Evolutionary conservation across 2,888 invertebrate species (phyloP), one percentile per base, ranked within the genome.

Genomic region (Tenthredo livida): DNA sequence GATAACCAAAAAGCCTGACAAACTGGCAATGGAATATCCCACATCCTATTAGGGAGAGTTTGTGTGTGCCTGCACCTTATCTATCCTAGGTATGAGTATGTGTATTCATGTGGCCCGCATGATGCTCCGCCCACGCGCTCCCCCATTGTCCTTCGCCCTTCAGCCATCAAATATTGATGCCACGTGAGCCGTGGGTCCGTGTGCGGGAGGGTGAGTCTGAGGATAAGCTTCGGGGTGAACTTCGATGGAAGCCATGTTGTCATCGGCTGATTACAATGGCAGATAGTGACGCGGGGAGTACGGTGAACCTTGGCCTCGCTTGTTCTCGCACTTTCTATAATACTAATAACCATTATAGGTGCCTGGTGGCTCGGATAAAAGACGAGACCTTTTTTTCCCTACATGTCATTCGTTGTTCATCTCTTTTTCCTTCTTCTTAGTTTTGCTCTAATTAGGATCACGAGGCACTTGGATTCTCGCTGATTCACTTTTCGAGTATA

Each of bases 111-210:
- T 37, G 80, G 73, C 65, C 67, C 82, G 72, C 58, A 73, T 72
- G 86, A 73, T 72, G 86, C 85, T 83, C 83, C 86, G 85, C 86
- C 86, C 85, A 72, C 61, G 80, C 50, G 58, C 61, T 12, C 85
- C 70, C 85, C 65, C 54, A 84, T 84, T 61, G 75, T 80, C 84
- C 84, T 85, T 78, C 43, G 54, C 58, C 54, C 61, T 72, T 83
- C 61, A 84, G 83, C 54, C 86, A 87, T 89, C 87, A 88, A 88
- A 88, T 86, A 89, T 89, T 87, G 85, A 89, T 87, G 75, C 77
- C 85, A 83, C 75, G 84, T 82, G 88, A 86, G 86, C 85, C 65
- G 29, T 86, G 86, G 85, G 83, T 67, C 54, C 54, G 21, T 33
- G 75, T 54, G 33, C 50, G 29, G 33, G 50, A 25, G 75, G 50